Evolutionary conservation across 2,888 invertebrate genomes (phyloP).

Genomic region (Drosophila rellima): DNA sequence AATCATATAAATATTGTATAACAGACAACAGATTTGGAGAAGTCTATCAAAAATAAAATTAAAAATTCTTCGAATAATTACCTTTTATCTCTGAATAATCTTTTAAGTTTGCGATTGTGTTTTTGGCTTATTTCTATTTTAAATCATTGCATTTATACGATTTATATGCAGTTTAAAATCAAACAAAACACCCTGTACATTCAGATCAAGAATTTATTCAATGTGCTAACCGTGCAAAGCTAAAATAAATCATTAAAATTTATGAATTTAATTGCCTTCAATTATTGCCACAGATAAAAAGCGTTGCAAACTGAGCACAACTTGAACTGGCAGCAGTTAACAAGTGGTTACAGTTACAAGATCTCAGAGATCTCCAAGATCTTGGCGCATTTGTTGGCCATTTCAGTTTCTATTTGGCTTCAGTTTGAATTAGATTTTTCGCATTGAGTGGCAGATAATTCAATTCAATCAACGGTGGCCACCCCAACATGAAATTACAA

Average conservation of each 20-base stretch:
- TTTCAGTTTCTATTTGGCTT: constrained; percentile 24
- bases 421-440: constrained; percentile 25
- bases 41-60: no score
- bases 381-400: constrained; percentile 24
- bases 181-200: constrained; percentile 57
- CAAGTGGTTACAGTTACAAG: constrained; percentile 4
- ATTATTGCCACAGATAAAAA: constrained; percentile 73
- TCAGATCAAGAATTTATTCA: constrained; percentile 56
- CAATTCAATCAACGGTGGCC: constrained; percentile 76
- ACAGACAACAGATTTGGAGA: no score
- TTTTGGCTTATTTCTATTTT: no score
- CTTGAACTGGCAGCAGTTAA: constrained; percentile 49
- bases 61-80: no score
- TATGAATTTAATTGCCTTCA: constrained; percentile 80
- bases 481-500: constrained; percentile 75
- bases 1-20: no score
- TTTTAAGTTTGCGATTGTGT: no score
- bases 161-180: not conserved
- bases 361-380: constrained; percentile 21
- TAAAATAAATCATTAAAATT: constrained; percentile 81
- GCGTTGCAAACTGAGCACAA: constrained; percentile 43
- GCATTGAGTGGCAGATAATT: constrained; percentile 56
- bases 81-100: no score
- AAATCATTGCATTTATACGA: constrained; percentile 8
- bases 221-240: constrained; percentile 59